Evolutionary conservation across 2,113 vertebrate species (phyloP).

Genomic region (Lepus europaeus): DNA sequence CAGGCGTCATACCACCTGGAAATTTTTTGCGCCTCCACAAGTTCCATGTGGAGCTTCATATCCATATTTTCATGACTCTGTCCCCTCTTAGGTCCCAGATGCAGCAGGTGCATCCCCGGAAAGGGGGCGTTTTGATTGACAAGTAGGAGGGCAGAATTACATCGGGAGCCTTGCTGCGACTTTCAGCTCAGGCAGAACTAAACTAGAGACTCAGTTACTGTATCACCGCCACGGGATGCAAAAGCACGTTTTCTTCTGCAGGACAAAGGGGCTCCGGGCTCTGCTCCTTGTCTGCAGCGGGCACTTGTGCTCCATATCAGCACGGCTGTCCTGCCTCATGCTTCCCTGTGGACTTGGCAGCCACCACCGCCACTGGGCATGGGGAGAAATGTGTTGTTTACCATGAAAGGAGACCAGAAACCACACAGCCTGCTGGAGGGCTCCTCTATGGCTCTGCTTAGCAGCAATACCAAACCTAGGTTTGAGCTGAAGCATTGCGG

Average conservation of each 20-base stretch:
- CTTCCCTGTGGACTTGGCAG: background rate
- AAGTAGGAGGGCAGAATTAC: too few relatives aligned
- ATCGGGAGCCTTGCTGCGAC: too few relatives aligned
- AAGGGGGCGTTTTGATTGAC: too few relatives aligned
- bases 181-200: too few relatives aligned
- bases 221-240: background rate
- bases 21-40: too few relatives aligned
- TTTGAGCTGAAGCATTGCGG: constrained; percentile 72
- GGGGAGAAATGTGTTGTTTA: background rate
- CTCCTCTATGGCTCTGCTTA: background rate
- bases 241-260: background rate
- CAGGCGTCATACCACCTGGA: too few relatives aligned
- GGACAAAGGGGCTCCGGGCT: background rate
- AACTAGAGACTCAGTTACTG: background rate
- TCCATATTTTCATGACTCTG: too few relatives aligned
- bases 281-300: background rate
- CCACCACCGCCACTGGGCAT: background rate
- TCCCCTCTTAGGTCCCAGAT: too few relatives aligned
- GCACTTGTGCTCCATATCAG: background rate
- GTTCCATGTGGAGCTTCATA: too few relatives aligned
- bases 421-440: constrained; percentile 46
- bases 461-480: constrained; percentile 77
- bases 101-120: too few relatives aligned
- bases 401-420: background rate
- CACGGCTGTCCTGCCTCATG: background rate